These are phyloP conservation scores for Lamprologus tigripictilis DNA, from an alignment of 2,113 vertebrate genomes.

Conservation along the genomic window DNA sequence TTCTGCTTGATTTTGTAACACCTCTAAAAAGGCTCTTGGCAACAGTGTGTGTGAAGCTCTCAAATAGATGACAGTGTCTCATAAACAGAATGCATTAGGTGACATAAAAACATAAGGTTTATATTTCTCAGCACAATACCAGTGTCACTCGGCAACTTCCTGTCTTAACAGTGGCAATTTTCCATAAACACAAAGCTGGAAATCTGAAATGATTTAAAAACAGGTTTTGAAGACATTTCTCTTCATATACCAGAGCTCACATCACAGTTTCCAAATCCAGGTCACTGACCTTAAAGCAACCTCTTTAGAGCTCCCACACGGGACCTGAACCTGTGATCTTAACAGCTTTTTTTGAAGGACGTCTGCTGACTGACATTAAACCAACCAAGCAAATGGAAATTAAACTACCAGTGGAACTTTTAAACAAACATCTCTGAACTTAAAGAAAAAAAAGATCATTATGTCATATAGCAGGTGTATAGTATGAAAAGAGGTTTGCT, in stretches of 20 bases:
- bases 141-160: slow-evolving; percentile 5
- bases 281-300: slow-evolving; percentile 2
- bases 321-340: background rate
- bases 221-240: background rate
- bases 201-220: background rate
- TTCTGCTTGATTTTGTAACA: background rate
- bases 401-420: background rate
- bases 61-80: background rate
- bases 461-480: background rate
- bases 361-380: background rate
- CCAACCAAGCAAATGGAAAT: slow-evolving; percentile 2
- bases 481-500: background rate
- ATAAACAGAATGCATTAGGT: slow-evolving; percentile 20
- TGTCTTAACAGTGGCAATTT: background rate
- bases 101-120: slow-evolving; percentile 31
- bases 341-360: slow-evolving; percentile 5
- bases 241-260: background rate
- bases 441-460: background rate
- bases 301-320: background rate
- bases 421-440: background rate
- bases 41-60: background rate
- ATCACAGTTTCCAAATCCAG: slow-evolving; percentile 6
- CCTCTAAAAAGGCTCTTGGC: background rate
- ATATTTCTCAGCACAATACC: background rate
- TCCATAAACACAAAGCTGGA: background rate